Evolutionary conservation across 2,113 vertebrate species (phyloP).

Genomic region (Bos indicus): DNA sequence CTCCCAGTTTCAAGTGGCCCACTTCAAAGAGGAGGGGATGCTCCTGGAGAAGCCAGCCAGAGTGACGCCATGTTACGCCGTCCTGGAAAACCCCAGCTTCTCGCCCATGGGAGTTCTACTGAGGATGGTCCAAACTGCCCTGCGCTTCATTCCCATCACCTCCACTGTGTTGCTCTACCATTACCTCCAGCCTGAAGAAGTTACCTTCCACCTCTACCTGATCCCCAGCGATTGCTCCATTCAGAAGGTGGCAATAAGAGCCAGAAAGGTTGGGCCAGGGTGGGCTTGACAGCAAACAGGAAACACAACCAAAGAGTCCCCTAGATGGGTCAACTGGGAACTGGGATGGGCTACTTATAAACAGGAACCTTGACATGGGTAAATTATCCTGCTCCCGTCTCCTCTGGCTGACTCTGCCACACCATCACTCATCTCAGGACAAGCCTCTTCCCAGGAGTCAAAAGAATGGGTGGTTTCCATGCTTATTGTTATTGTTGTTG

Average conservation of each 20-base stretch:
- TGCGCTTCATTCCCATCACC: neutral
- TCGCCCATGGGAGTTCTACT: constrained; percentile 41
- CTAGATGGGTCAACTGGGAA: rapidly evolving
- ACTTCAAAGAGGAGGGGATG: constrained; percentile 43
- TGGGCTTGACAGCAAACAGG: neutral
- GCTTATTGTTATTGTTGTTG: neutral
- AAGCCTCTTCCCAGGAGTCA: neutral
- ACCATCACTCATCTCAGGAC: neutral
- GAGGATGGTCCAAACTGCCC: neutral
- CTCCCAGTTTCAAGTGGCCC: constrained; percentile 35
- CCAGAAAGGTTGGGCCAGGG: neutral
- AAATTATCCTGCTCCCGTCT: neutral
- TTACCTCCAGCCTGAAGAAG: neutral
- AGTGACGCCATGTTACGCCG: neutral
- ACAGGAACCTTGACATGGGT: rapidly evolving
- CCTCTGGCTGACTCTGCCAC: too few species aligned
- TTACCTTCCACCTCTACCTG: constrained; percentile 58
- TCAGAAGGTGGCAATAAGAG: constrained; percentile 28
- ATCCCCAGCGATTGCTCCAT: constrained; percentile 59
- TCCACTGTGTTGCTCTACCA: constrained; percentile 26
- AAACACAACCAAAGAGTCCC: neutral
- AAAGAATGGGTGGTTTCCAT: neutral
- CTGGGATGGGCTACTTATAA: neutral
- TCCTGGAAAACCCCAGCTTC: constrained; percentile 60
- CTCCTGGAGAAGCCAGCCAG: constrained; percentile 35